Conservation (phyloP, 2,888 invertebrate species). For the Ophion slaviceki region DNA sequence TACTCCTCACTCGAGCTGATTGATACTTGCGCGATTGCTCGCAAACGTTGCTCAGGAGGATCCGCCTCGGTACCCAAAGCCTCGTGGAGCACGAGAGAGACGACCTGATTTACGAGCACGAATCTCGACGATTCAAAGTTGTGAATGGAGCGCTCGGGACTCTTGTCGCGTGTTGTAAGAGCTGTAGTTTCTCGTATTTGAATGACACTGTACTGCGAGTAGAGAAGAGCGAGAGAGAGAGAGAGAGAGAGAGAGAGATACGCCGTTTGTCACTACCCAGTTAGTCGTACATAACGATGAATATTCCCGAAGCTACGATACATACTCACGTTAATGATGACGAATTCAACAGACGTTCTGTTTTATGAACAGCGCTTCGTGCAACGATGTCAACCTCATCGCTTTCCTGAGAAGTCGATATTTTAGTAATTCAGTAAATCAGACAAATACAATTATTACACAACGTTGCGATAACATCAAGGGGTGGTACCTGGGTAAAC, state of each 20-base stretch:
- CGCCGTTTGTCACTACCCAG: slow-evolving; percentile 30
- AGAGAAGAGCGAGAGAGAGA: slow-evolving; percentile 36
- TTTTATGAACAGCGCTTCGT: background rate
- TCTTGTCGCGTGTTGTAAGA: slow-evolving; percentile 71
- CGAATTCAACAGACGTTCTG: background rate
- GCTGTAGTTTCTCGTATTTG: slow-evolving; percentile 77
- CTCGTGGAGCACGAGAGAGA: slow-evolving; percentile 32
- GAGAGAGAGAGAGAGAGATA: slow-evolving; percentile 37
- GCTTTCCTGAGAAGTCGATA: slow-evolving; percentile 6
- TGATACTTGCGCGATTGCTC: slow-evolving; percentile 2
- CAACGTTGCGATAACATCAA: background rate
- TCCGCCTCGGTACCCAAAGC: background rate
- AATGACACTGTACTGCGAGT: slow-evolving; percentile 55
- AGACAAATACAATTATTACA: background rate
- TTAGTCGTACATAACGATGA: slow-evolving; percentile 70
- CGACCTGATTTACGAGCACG: slow-evolving; percentile 23
- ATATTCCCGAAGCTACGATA: slow-evolving; percentile 63
- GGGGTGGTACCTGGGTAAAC: background rate
- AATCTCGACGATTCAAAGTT: slow-evolving; percentile 63
- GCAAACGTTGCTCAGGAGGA: background rate
- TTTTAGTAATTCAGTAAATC: background rate
- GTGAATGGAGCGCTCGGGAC: slow-evolving; percentile 70
- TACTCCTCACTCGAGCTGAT: background rate
- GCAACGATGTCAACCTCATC: background rate
- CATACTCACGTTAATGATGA: background rate